These are phyloP conservation scores for Syngnathus scovelli DNA, from an alignment of 2,113 vertebrate genomes.

Conservation along the genomic window DNA sequence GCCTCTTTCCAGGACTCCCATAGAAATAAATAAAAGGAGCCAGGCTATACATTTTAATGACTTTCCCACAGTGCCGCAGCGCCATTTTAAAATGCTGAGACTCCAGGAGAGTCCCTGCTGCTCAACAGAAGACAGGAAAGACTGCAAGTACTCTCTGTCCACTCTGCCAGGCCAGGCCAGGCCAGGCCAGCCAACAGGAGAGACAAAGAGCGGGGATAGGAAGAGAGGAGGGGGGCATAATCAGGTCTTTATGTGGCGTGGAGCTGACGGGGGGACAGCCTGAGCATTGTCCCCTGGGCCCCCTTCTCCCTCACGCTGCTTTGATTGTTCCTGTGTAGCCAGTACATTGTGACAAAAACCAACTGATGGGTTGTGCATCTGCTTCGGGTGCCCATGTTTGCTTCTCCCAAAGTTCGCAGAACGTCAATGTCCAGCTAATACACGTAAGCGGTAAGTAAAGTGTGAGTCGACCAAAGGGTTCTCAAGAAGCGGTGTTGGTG, in stretches of 20 bases:
- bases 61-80: slow-evolving; percentile 73
- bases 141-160: slow-evolving; percentile 67
- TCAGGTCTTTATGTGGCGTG: slow-evolving; percentile 66
- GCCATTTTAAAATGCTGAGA: slow-evolving; percentile 51
- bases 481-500: neutral
- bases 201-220: neutral
- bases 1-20: slow-evolving; percentile 56
- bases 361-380: slow-evolving; percentile 13
- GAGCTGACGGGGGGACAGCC: slow-evolving; percentile 58
- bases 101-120: slow-evolving; percentile 52
- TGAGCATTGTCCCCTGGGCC: slow-evolving; percentile 46
- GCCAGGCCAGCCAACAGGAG: slow-evolving; percentile 52
- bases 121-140: slow-evolving; percentile 54
- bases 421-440: neutral
- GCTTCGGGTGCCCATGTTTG: neutral
- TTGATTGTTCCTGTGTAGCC: slow-evolving; percentile 46
- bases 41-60: slow-evolving; percentile 74
- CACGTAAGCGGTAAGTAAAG: neutral
- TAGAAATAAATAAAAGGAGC: slow-evolving; percentile 62
- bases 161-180: slow-evolving; percentile 44
- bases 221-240: slow-evolving; percentile 45
- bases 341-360: slow-evolving; percentile 33
- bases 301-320: slow-evolving; percentile 25
- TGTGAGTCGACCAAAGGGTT: neutral
- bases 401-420: slow-evolving; percentile 1